phyloP scores from a whole-genome alignment of 1,140 invertebrate species.

The Saxidomus purpurata region DNA sequence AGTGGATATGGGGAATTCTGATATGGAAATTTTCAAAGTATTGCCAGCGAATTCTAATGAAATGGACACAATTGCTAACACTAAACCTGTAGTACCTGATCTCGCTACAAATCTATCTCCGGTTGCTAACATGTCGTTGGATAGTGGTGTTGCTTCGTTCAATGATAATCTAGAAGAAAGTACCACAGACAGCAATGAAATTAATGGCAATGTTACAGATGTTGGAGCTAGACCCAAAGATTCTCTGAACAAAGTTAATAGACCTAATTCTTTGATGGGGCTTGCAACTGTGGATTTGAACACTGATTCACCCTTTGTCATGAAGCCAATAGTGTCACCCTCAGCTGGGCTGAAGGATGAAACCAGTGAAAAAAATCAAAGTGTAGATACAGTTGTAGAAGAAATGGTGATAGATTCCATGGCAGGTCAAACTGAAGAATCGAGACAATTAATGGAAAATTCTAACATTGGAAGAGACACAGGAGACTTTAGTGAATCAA shows the following conservation, averaged over 20 bases:
- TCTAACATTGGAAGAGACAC: neutral
- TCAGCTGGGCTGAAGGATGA: neutral
- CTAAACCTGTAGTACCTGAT: slow-evolving; percentile 40
- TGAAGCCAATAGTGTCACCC: neutral
- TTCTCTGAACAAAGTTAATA: slow-evolving; percentile 26
- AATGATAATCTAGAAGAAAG: slow-evolving; percentile 12
- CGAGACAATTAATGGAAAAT: slow-evolving; percentile 47
- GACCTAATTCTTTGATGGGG: slow-evolving; percentile 36
- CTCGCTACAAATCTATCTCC: slow-evolving; percentile 36
- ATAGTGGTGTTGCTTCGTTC: slow-evolving; percentile 63
- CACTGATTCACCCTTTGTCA: slow-evolving; percentile 42
- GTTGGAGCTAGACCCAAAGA: slow-evolving; percentile 69
- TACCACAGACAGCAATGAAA: neutral
- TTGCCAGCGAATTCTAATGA: slow-evolving; percentile 10
- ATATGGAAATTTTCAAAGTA: slow-evolving; percentile 47
- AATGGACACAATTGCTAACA: neutral
- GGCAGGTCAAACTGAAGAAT: slow-evolving; percentile 1
- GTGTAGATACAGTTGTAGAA: neutral
- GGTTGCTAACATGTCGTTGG: slow-evolving; percentile 49
- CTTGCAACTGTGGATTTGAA: slow-evolving; percentile 43
- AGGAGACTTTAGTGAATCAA: slow-evolving; percentile 1
- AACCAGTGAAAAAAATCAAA: neutral
- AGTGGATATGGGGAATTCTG: neutral
- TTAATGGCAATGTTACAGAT: neutral
- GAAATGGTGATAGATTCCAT: slow-evolving; percentile 1